phyloP scores from a whole-genome alignment of 2,797 vertebrate genomes.

The Periophthalmus magnuspinnatus region DNA sequence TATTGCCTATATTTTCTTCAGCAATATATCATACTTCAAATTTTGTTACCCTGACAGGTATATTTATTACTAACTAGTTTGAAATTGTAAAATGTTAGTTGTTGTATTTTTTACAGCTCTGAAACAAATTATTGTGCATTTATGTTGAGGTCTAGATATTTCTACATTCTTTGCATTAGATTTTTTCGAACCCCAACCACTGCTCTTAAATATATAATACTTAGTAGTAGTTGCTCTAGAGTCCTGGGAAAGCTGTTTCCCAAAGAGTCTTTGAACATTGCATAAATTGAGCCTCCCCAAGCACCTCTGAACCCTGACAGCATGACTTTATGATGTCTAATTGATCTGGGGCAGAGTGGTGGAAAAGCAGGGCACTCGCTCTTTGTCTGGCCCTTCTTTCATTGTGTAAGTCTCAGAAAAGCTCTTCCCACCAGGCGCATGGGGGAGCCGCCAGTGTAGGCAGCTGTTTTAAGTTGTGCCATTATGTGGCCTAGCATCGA shows the following conservation, averaged over 20 bases:
- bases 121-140: too few relatives aligned
- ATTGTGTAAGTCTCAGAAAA: constrained; percentile 45
- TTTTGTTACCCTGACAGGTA: too few relatives aligned
- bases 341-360: constrained; percentile 23
- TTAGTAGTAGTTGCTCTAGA: background rate
- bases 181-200: background rate
- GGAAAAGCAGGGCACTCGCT: constrained; percentile 19
- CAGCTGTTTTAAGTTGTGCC: constrained; percentile 48
- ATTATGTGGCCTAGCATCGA: constrained; percentile 45
- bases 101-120: too few relatives aligned
- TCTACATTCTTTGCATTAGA: background rate
- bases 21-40: too few relatives aligned
- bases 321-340: constrained; percentile 18
- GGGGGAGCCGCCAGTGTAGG: constrained; percentile 34
- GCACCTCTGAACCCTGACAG: constrained; percentile 1
- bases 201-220: background rate
- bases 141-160: too few relatives aligned
- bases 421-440: constrained; percentile 20
- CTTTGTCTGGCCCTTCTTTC: constrained; percentile 37
- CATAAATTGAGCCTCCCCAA: background rate
- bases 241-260: background rate
- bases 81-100: too few relatives aligned
- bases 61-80: too few relatives aligned
- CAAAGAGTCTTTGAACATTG: background rate
- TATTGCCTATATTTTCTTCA: too few relatives aligned